Conservation (phyloP, 2,888 invertebrate genomes). For the Andrena dorsata region DNA sequence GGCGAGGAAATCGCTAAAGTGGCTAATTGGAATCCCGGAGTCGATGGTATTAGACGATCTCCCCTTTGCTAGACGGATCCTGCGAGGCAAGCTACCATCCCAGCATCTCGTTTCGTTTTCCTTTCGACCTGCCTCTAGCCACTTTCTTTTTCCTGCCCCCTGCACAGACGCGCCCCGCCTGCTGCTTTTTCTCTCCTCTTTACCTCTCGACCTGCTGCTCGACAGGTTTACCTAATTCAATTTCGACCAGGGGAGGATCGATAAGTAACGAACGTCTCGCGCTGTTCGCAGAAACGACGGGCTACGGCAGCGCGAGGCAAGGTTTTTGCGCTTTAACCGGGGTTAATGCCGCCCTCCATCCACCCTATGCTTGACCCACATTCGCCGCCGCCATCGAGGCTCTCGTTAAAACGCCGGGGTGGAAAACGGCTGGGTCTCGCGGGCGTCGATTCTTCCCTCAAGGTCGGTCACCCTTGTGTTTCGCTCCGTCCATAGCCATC, state of each 20-base stretch:
- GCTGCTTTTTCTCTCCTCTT: neutral
- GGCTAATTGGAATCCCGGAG: slow-evolving; percentile 67
- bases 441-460: neutral
- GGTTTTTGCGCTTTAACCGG: slow-evolving; percentile 5
- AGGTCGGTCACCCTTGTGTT: slow-evolving; percentile 13
- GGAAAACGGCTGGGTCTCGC: neutral
- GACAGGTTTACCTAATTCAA: slow-evolving; percentile 51
- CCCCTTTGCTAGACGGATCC: slow-evolving; percentile 49
- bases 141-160: neutral
- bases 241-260: slow-evolving; percentile 47
- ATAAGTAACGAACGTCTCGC: slow-evolving; percentile 43
- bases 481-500: neutral
- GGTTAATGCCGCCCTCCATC: slow-evolving; percentile 45
- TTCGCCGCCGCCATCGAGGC: slow-evolving; percentile 17
- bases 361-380: slow-evolving; percentile 53
- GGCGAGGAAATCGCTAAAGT: slow-evolving; percentile 58
- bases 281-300: slow-evolving; percentile 19
- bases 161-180: neutral
- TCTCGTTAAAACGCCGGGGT: slow-evolving; percentile 45
- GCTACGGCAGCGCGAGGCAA: neutral
- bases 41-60: slow-evolving; percentile 56
- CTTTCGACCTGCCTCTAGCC: neutral
- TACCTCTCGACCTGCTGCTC: neutral
- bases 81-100: slow-evolving; percentile 31
- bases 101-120: slow-evolving; percentile 14